Conservation (phyloP, 2,797 vertebrate genomes). For the Platalea minor region DNA sequence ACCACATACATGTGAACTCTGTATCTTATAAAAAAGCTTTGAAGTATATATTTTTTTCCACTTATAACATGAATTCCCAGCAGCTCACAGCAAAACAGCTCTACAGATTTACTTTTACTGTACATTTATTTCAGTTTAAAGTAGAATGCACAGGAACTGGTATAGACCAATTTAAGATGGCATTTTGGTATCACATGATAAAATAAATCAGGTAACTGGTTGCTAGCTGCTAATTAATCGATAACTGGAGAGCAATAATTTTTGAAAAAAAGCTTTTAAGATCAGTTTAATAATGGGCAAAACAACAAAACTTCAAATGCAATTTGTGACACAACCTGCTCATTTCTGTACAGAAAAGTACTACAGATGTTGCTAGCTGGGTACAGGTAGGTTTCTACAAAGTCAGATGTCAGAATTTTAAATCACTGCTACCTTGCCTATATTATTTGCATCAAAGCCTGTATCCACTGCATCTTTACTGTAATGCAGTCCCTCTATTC, state of each 20-base stretch:
- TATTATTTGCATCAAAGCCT: background rate
- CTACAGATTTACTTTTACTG: background rate
- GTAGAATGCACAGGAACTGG: background rate
- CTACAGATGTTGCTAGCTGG: background rate
- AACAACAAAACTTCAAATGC: background rate
- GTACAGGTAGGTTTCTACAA: background rate
- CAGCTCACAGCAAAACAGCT: background rate
- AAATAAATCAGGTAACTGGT: background rate
- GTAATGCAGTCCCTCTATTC: background rate
- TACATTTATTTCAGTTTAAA: background rate
- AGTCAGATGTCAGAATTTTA: background rate
- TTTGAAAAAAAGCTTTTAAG: background rate
- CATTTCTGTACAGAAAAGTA: background rate
- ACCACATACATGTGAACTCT: background rate
- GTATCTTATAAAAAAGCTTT: background rate
- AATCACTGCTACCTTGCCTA: background rate
- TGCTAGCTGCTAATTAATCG: background rate
- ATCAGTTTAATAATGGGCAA: background rate
- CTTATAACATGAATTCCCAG: background rate
- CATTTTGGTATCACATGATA: background rate
- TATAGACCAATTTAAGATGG: background rate
- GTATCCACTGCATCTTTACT: background rate
- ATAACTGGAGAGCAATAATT: background rate
- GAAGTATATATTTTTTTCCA: background rate
- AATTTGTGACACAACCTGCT: background rate